Conservation (phyloP, 2,113 vertebrate genomes). For the Cathartes aura region DNA sequence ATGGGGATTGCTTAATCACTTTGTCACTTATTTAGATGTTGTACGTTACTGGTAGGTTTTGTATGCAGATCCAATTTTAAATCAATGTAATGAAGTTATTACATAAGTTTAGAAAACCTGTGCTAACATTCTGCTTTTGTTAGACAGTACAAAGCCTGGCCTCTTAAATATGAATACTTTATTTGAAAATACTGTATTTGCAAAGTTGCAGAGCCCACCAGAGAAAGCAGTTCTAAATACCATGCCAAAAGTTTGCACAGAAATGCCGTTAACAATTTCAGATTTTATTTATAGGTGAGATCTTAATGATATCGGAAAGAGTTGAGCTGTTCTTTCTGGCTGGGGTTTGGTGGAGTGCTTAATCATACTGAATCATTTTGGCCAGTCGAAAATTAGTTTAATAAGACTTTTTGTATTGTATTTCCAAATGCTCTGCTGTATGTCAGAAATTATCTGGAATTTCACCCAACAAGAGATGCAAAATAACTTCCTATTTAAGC, state of each 20-base stretch:
- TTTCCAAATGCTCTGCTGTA: background rate
- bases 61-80: background rate
- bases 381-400: background rate
- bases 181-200: background rate
- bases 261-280: background rate
- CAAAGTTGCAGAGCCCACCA: background rate
- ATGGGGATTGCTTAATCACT: constrained; percentile 13
- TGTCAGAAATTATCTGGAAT: background rate
- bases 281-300: background rate
- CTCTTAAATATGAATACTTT: background rate
- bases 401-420: background rate
- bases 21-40: background rate
- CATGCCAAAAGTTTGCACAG: background rate
- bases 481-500: background rate
- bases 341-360: background rate
- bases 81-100: background rate
- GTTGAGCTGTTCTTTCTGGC: background rate
- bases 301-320: background rate
- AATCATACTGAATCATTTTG: background rate
- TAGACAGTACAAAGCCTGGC: background rate
- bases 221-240: background rate
- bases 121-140: background rate
- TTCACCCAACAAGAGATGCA: background rate
- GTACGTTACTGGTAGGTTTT: background rate
- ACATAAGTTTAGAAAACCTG: background rate